Percentiles rank a stretch among this genome's conserved stretches.
phyloP scores from a whole-genome alignment of 2,797 vertebrate species.

The Ceryle rudis region DNA sequence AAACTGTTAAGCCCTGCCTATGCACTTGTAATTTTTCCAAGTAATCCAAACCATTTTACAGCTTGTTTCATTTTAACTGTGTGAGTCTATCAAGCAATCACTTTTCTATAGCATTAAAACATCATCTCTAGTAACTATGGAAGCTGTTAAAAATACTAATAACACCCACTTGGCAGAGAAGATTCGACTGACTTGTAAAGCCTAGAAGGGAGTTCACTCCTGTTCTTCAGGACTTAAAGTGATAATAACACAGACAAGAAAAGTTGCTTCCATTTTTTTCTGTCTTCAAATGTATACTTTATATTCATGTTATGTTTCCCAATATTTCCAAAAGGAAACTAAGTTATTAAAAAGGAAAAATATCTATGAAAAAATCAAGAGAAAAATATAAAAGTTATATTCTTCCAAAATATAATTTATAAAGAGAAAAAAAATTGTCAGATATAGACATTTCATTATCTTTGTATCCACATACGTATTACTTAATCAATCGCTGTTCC shows the following conservation, averaged over 20 bases:
- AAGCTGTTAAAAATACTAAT: conserved; percentile 40
- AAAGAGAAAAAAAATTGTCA: background rate
- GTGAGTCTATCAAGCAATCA: conserved; percentile 20
- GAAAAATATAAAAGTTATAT: background rate
- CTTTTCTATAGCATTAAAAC: conserved; percentile 11
- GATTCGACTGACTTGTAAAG: background rate
- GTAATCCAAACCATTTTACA: background rate
- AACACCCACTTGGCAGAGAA: background rate
- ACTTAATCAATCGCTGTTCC: background rate
- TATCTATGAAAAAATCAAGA: background rate
- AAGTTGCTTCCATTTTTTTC: background rate
- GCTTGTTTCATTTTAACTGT: background rate
- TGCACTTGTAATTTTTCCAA: background rate
- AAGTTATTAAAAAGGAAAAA: background rate
- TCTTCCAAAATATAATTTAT: background rate
- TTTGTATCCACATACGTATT: background rate
- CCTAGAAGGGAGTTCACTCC: background rate
- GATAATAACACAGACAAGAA: background rate
- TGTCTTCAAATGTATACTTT: background rate
- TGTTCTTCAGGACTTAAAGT: background rate
- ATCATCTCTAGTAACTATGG: background rate
- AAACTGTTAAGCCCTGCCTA: background rate
- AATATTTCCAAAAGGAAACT: background rate
- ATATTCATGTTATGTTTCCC: background rate
- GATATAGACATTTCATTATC: background rate